These are phyloP conservation scores for Ormyrus thymus DNA, from an alignment of 2,888 invertebrate species.

Conservation along the genomic window DNA sequence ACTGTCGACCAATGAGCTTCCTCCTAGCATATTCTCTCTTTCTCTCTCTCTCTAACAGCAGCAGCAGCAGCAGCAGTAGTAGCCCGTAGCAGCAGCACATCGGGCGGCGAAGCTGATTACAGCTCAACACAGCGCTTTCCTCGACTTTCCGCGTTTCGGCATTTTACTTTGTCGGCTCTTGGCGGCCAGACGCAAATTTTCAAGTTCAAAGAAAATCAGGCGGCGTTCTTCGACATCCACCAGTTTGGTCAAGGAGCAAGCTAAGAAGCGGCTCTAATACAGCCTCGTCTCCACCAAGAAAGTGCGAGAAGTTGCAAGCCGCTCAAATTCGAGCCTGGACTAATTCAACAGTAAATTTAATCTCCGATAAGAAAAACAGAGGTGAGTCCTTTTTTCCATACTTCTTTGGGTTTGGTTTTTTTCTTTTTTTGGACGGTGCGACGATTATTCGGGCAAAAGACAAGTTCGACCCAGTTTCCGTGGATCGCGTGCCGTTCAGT, in stretches of 20 bases:
- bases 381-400: not conserved
- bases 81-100: conserved; percentile 10
- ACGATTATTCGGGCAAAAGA: not conserved
- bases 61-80: not conserved
- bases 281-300: not conserved
- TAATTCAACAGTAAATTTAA: not conserved
- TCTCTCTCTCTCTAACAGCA: conserved; percentile 7
- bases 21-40: not conserved
- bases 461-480: conserved; percentile 37
- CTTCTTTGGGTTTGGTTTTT: too few relatives aligned
- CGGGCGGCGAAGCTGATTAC: conserved; percentile 25
- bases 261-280: too few relatives aligned
- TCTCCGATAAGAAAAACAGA: conserved; percentile 18
- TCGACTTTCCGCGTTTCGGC: conserved; percentile 35
- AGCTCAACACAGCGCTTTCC: conserved; percentile 25
- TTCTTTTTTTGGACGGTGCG: too few relatives aligned
- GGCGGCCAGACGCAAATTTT: conserved; percentile 25
- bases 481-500: conserved; percentile 26
- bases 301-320: conserved; percentile 8
- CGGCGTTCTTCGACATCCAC: not conserved
- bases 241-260: too few relatives aligned
- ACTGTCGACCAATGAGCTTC: conserved; percentile 69
- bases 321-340: too few relatives aligned
- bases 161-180: not conserved
- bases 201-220: conserved; percentile 12